Percentiles rank a stretch among this genome's conserved stretches.
These are phyloP conservation scores for Parnassius smintheus DNA, from an alignment of 2,888 invertebrate species.

Conservation along the genomic window DNA sequence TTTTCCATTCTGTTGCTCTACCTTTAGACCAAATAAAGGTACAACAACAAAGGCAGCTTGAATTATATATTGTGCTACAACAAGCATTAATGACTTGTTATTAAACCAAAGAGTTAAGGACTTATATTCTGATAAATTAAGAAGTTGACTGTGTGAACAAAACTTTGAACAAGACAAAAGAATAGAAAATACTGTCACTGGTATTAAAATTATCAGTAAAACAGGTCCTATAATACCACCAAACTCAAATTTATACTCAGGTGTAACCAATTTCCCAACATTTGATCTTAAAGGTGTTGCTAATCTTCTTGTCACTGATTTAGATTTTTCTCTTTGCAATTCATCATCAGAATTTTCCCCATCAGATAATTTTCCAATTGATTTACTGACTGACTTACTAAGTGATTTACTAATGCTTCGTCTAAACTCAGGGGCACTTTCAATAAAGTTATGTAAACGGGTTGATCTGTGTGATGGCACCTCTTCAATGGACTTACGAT, in stretches of 20 bases:
- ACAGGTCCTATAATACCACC: constrained; percentile 62
- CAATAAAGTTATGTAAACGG: constrained; percentile 55
- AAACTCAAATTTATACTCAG: constrained; percentile 63
- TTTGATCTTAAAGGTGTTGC: constrained; percentile 66
- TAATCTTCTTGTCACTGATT: constrained; percentile 59
- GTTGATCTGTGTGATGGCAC: constrained; percentile 61
- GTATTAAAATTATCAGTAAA: constrained; percentile 55
- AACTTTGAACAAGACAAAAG: constrained; percentile 57
- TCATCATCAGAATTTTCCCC: constrained; percentile 63
- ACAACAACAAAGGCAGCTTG: constrained; percentile 74
- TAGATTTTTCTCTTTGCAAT: constrained; percentile 46
- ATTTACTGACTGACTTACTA: constrained; percentile 66
- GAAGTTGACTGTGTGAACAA: constrained; percentile 56
- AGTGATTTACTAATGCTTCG: constrained; percentile 61
- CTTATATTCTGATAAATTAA: constrained; percentile 48
- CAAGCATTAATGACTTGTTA: constrained; percentile 49
- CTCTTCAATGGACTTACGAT: constrained; percentile 57
- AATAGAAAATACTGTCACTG: constrained; percentile 56
- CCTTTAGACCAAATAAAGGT: constrained; percentile 77
- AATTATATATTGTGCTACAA: constrained; percentile 64
- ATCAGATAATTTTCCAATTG: constrained; percentile 64
- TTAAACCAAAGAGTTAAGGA: constrained; percentile 50
- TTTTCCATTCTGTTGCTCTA: constrained; percentile 51
- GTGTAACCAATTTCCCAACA: constrained; percentile 44
- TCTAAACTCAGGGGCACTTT: constrained; percentile 55